phyloP scores from a whole-genome alignment of 2,888 invertebrate species.

The Epicampocera succincta region DNA sequence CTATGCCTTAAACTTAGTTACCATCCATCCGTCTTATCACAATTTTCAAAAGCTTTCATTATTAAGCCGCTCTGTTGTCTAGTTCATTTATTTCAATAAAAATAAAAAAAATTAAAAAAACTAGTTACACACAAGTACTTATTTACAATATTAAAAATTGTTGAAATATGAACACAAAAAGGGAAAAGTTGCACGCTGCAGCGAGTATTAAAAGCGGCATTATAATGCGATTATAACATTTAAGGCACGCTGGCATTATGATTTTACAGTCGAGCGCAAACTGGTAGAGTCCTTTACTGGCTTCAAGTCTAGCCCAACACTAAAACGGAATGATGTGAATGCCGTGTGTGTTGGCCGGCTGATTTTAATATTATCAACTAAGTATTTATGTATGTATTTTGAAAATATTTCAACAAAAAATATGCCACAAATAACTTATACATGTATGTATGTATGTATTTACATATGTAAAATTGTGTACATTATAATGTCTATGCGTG shows the following conservation, averaged over 20 bases:
- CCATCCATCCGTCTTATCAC: too few species aligned
- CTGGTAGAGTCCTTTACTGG: background rate
- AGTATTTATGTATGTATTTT: constrained; percentile 14
- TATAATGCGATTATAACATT: constrained; percentile 68
- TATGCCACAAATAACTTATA: constrained; percentile 27
- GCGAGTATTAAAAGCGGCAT: constrained; percentile 64
- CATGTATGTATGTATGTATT: too few species aligned
- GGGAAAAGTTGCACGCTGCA: constrained; percentile 49
- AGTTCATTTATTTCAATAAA: constrained; percentile 10
- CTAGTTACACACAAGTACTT: background rate
- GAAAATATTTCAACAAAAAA: constrained; percentile 40
- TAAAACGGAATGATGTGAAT: too few species aligned
- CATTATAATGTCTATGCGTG: background rate
- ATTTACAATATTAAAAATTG: constrained; percentile 51
- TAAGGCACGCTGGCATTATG: constrained; percentile 59
- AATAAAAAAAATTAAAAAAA: background rate
- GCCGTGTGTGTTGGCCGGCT: constrained; percentile 2
- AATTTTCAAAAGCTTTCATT: constrained; percentile 7
- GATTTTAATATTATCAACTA: constrained; percentile 42
- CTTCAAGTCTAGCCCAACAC: too few species aligned
- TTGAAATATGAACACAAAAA: constrained; percentile 47
- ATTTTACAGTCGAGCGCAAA: constrained; percentile 43
- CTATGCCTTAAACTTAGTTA: too few species aligned
- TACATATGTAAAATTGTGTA: background rate
- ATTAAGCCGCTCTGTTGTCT: constrained; percentile 20